Conservation (phyloP, 2,797 vertebrate genomes). For the Mycteria americana region DNA sequence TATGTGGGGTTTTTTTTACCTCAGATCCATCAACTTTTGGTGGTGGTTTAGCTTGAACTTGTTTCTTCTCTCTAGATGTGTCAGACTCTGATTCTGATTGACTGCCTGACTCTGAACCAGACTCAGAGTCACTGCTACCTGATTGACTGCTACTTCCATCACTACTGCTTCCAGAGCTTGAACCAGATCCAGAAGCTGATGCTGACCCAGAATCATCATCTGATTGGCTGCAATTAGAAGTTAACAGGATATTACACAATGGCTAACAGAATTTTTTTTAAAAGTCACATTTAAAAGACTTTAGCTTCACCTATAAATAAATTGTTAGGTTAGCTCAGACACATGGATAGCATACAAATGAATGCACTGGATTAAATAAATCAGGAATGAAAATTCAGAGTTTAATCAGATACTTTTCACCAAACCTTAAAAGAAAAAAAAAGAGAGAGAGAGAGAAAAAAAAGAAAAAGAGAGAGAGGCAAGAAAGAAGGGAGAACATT, state of each 20-base stretch:
- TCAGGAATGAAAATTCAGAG: neutral
- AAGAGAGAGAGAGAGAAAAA: too few species aligned
- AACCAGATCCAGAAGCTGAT: conserved; percentile 88
- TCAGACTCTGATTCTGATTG: conserved; percentile 91
- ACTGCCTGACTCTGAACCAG: conserved; percentile 91
- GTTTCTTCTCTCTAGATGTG: conserved; percentile 85
- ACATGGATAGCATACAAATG: neutral
- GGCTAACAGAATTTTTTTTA: neutral
- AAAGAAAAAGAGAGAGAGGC: too few species aligned
- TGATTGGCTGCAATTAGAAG: conserved; percentile 84
- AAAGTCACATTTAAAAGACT: neutral
- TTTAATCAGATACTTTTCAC: neutral
- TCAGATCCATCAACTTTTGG: conserved; percentile 90
- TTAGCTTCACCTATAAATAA: neutral
- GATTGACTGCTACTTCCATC: conserved; percentile 91
- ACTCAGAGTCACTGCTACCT: conserved; percentile 94
- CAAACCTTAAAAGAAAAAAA: neutral
- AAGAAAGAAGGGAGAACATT: neutral
- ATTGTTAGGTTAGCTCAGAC: neutral
- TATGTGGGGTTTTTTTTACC: conserved; percentile 78
- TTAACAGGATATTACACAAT: conserved; percentile 10
- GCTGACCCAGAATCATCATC: conserved; percentile 88
- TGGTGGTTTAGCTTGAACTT: conserved; percentile 82
- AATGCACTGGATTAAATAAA: neutral
- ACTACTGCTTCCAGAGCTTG: conserved; percentile 91